A percentile compares a stretch with the other conserved stretches of the same genome.
Evolutionary conservation across 37 sponge, comb jelly and placozoan species (phyloP).

Genomic region (Aphrocallistes beatrix): DNA sequence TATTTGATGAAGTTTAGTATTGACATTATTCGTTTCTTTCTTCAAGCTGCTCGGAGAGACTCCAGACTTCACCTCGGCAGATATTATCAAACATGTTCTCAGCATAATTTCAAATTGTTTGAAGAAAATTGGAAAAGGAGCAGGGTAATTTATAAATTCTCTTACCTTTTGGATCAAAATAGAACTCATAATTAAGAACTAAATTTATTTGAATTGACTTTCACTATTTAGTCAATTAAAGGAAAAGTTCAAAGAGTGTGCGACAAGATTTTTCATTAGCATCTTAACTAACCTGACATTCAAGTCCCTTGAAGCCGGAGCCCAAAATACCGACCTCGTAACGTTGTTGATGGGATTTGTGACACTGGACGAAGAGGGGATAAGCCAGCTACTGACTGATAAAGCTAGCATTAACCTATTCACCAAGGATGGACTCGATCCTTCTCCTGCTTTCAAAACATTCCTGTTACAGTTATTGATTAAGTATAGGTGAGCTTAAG

Average conservation of each 20-base stretch:
- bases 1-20: not conserved
- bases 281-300: not conserved
- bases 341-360: not conserved
- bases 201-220: not conserved
- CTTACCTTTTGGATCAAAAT: too few relatives aligned
- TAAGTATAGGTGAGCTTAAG: not conserved
- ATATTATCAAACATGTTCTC: not conserved
- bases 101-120: not conserved
- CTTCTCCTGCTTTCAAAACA: not conserved
- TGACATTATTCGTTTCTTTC: not conserved
- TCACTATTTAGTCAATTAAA: not conserved
- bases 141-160: not conserved
- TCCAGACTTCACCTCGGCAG: not conserved
- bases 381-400: not conserved
- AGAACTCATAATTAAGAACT: not conserved
- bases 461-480: not conserved
- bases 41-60: not conserved
- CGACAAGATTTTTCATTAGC: not conserved
- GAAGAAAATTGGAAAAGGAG: not conserved
- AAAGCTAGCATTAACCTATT: not conserved
- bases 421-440: conserved; percentile 13
- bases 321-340: not conserved
- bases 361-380: not conserved
- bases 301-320: not conserved
- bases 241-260: not conserved